phyloP scores from a whole-genome alignment of 2,113 vertebrate species.

The Phalacrocorax carbo region DNA sequence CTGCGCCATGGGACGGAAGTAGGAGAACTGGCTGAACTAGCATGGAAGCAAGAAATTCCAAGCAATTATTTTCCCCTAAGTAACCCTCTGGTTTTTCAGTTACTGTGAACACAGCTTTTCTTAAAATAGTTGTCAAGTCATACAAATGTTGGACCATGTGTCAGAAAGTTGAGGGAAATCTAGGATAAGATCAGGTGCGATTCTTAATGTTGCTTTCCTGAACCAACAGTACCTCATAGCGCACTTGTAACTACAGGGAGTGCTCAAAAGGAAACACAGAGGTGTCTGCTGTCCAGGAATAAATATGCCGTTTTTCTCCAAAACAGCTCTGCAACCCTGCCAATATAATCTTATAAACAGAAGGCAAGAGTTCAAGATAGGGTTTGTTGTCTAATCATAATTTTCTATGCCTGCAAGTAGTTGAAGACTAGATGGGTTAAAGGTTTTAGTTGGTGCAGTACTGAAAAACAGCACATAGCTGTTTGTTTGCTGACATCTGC shows the following conservation, averaged over 20 bases:
- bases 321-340: neutral
- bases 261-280: neutral
- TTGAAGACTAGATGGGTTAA: neutral
- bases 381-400: too few species aligned
- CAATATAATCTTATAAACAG: neutral
- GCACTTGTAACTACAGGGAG: neutral
- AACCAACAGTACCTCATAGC: neutral
- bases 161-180: neutral
- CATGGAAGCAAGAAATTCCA: neutral
- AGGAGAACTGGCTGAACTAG: constrained; percentile 47
- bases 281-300: neutral
- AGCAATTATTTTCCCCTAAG: neutral
- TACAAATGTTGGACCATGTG: neutral
- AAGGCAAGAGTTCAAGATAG: neutral
- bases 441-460: neutral
- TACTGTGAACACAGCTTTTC: constrained; percentile 14
- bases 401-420: neutral
- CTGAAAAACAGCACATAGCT: neutral
- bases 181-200: neutral
- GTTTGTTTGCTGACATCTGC: neutral
- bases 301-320: neutral
- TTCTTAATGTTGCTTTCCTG: neutral
- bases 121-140: neutral
- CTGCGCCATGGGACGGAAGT: neutral
- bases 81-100: constrained; percentile 18